Evolutionary conservation across 2,888 invertebrate species (phyloP), one percentile per base, ranked within the genome.

Genomic region (Hyalella azteca): DNA sequence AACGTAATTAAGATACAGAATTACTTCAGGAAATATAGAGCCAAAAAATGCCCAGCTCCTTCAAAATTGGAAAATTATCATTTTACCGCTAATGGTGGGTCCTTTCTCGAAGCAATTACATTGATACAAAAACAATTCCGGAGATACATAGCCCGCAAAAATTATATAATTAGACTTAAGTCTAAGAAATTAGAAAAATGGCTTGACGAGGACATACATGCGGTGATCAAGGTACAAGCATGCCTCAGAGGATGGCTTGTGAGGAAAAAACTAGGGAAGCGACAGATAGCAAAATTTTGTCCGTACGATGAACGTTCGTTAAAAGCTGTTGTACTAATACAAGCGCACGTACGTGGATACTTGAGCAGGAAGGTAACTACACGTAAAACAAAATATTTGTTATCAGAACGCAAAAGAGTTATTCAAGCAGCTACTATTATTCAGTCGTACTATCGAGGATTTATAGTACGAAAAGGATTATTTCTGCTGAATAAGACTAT

Each of bases 1-100:
- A 40, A 36, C 39, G 73, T 73, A 13, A 73, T 7, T 36, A 73
- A 73, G 39, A 39, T 73, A 36, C 73, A 73, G 32, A 73, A 40
- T 2, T 39, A 73, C 15, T 73, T 22, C 39, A 5, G 73, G 19
- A 22, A 4, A n/a, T 36, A 73, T 19, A 73, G 7, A 73, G 4
- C 26, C 54, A 22, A 54, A 4, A 54, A 54, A 22, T 29, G 22
- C n/a, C n/a, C n/a, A n/a, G n/a, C n/a, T n/a, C n/a, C n/a, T n/a
- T n/a, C n/a, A n/a, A n/a, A n/a, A n/a, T n/a, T n/a, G n/a, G n/a
- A n/a, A n/a, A n/a, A n/a, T n/a, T n/a, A n/a, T n/a, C n/a, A n/a
- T n/a, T n/a, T n/a, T n/a, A n/a, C n/a, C n/a, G n/a, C n/a, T n/a
- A n/a, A n/a, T n/a, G n/a, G n/a, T n/a, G n/a, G n/a, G n/a, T n/a